phyloP scores from a whole-genome alignment of 2,113 vertebrate species.

The Caranx ignobilis region DNA sequence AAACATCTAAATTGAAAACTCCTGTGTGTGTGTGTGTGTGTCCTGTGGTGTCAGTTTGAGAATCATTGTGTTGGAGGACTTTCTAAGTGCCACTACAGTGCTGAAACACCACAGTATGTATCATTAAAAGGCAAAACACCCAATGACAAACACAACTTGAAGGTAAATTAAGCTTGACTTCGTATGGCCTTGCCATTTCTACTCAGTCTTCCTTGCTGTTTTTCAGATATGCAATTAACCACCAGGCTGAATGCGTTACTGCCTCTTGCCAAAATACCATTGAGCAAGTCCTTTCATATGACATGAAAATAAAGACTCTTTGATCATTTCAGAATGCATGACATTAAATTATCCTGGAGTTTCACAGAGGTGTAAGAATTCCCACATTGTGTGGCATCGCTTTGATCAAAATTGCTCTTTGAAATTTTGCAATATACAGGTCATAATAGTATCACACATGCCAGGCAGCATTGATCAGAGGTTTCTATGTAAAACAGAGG shows the following conservation, averaged over 20 bases:
- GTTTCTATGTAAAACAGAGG: constrained; percentile 47
- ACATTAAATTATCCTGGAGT: constrained; percentile 48
- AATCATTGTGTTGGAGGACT: too few species aligned
- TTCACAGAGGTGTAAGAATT: constrained; percentile 43
- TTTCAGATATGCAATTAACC: constrained; percentile 42
- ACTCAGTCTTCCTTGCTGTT: not conserved
- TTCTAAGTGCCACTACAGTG: too few species aligned
- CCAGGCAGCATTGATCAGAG: constrained; percentile 36
- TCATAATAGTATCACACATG: constrained; percentile 27
- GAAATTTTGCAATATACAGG: constrained; percentile 59
- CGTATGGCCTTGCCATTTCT: not conserved
- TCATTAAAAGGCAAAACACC: not conserved
- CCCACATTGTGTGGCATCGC: constrained; percentile 54
- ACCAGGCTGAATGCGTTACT: constrained; percentile 15
- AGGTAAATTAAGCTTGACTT: not conserved
- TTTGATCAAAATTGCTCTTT: constrained; percentile 76
- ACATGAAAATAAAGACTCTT: constrained; percentile 66
- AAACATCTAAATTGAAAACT: too few species aligned
- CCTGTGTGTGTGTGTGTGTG: too few species aligned
- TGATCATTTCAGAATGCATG: constrained; percentile 55
- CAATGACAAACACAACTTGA: not conserved
- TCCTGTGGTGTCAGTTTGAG: too few species aligned
- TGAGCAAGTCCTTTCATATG: constrained; percentile 43
- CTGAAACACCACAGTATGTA: too few species aligned
- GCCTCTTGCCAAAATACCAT: constrained; percentile 20